phyloP scores from a whole-genome alignment of 2,888 invertebrate species.

The Drepanosiphum platanoidis region DNA sequence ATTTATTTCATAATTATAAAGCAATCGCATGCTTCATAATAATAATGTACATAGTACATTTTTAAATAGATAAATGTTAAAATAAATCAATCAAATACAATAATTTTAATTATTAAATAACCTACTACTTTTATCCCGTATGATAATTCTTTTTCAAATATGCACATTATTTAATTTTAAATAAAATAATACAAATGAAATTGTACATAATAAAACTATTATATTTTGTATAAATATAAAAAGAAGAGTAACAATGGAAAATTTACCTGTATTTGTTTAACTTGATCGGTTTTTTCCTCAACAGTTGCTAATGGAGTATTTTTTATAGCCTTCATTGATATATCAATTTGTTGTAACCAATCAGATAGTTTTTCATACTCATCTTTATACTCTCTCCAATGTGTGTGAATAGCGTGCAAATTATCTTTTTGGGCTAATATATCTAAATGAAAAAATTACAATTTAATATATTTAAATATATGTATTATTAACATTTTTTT shows the following conservation, averaged over 20 bases:
- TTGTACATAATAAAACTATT: too few species aligned
- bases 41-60: too few species aligned
- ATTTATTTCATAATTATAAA: too few species aligned
- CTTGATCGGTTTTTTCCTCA: slow-evolving; percentile 86
- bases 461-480: not conserved
- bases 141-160: too few species aligned
- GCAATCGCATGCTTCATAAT: too few species aligned
- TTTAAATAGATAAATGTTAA: too few species aligned
- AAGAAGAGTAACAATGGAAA: not conserved
- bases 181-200: too few species aligned
- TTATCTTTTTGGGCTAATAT: slow-evolving; percentile 86
- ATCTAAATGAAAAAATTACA: slow-evolving; percentile 69
- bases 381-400: slow-evolving; percentile 92
- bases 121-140: too few species aligned
- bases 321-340: slow-evolving; percentile 89
- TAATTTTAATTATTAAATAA: too few species aligned
- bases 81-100: too few species aligned
- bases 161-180: too few species aligned
- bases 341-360: slow-evolving; percentile 92
- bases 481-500: not conserved
- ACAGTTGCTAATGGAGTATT: slow-evolving; percentile 81
- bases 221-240: not conserved
- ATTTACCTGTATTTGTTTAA: slow-evolving; percentile 74
- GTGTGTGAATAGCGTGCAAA: slow-evolving; percentile 81
- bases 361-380: slow-evolving; percentile 91